phyloP scores from a whole-genome alignment of 2,888 invertebrate genomes.

The Auanema sp. region DNA sequence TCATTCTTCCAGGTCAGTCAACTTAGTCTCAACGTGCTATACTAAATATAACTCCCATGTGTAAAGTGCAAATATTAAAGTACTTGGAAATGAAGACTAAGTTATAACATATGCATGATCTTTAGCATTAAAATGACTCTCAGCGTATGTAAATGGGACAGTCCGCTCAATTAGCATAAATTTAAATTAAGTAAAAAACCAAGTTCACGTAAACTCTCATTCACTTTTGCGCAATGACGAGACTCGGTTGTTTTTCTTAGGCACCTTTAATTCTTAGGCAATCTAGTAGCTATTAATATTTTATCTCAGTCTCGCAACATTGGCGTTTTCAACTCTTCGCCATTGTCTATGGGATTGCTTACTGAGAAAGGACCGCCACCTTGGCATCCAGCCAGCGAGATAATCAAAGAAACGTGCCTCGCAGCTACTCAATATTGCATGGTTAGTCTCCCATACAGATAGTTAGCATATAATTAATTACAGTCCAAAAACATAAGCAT shows the following conservation, averaged over 20 bases:
- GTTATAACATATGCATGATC: too few species aligned
- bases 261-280: too few species aligned
- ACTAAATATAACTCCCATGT: too few species aligned
- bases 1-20: constrained; percentile 75
- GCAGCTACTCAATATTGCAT: constrained; percentile 39
- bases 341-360: constrained; percentile 81
- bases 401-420: constrained; percentile 65
- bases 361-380: constrained; percentile 76
- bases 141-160: too few species aligned
- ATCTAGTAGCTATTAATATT: too few species aligned
- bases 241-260: too few species aligned
- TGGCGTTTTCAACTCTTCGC: constrained; percentile 82
- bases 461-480: constrained; percentile 10
- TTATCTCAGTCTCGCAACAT: constrained; percentile 72
- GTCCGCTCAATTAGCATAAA: too few species aligned
- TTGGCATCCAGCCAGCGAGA: constrained; percentile 80
- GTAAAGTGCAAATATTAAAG: too few species aligned
- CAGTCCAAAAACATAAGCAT: constrained; percentile 54
- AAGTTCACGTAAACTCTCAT: too few species aligned
- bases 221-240: too few species aligned
- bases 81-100: too few species aligned
- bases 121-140: too few species aligned
- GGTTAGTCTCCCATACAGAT: constrained; percentile 16
- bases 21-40: background rate
- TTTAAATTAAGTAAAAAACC: background rate